phyloP scores from a whole-genome alignment of 2,797 vertebrate genomes.

The Mormyrus proboscirostris region DNA sequence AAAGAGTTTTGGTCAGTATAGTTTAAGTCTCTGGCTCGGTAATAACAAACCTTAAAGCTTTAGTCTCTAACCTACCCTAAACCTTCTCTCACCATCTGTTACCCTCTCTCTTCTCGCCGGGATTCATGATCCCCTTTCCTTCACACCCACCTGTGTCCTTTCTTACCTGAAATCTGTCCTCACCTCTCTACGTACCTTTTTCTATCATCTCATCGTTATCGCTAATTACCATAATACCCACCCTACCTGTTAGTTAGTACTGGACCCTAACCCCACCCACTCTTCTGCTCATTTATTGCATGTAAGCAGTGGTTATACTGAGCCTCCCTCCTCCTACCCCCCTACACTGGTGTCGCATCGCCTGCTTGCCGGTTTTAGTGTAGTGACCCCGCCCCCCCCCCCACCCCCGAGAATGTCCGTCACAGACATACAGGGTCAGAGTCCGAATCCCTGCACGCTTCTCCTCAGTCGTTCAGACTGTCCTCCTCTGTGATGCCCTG shows the following conservation, averaged over 20 bases:
- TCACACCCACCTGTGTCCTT: background rate
- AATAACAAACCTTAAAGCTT: slow-evolving; percentile 14
- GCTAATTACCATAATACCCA: background rate
- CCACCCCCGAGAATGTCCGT: background rate
- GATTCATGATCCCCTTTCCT: background rate
- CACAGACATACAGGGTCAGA: background rate
- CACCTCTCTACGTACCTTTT: background rate
- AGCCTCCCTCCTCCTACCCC: background rate
- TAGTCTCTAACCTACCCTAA: slow-evolving; percentile 1
- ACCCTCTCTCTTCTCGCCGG: background rate
- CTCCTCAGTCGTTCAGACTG: slow-evolving; percentile 64
- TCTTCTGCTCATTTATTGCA: background rate
- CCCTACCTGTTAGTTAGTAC: background rate
- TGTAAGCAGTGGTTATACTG: slow-evolving; percentile 3
- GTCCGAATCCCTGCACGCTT: background rate
- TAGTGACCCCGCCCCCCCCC: background rate
- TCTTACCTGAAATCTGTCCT: background rate
- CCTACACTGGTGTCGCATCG: background rate
- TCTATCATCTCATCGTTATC: background rate
- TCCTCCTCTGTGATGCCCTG: slow-evolving; percentile 88
- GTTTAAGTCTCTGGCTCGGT: slow-evolving; percentile 9
- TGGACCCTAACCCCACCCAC: background rate
- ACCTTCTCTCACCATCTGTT: background rate
- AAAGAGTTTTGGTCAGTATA: slow-evolving; percentile 13
- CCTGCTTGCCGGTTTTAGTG: background rate